Evolutionary conservation across 2,797 vertebrate species (phyloP).

Genomic region (Argentina silus): DNA sequence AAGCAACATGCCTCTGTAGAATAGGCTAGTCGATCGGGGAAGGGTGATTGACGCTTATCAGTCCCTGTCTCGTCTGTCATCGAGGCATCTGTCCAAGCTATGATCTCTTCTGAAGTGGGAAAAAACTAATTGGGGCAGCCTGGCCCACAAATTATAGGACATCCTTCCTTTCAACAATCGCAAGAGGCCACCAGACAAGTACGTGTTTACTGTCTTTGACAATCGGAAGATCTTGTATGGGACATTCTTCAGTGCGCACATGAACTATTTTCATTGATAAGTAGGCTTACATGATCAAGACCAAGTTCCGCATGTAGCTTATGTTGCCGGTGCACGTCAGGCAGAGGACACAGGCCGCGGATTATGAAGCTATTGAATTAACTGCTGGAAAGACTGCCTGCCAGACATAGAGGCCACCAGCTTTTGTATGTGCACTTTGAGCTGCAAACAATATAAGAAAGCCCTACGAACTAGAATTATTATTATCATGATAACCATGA

Average conservation of each 20-base stretch:
- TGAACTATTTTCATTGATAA: slow-evolving; percentile 17
- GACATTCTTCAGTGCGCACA: not conserved
- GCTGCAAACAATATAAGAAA: no score
- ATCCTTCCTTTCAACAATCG: slow-evolving; percentile 12
- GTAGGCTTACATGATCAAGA: not conserved
- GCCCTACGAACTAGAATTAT: not conserved
- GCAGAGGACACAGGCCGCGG: not conserved
- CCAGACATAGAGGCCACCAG: no score
- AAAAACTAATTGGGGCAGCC: slow-evolving; percentile 28
- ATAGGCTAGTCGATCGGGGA: not conserved
- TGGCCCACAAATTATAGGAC: slow-evolving; percentile 17
- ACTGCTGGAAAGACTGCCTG: not conserved
- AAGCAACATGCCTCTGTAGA: no score
- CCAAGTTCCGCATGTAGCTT: slow-evolving; percentile 3
- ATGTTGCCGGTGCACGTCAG: not conserved
- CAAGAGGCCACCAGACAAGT: slow-evolving; percentile 11
- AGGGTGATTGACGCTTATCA: slow-evolving; percentile 38
- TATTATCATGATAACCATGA: not conserved
- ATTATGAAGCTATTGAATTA: not conserved
- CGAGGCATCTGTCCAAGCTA: slow-evolving; percentile 37
- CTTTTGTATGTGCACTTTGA: no score
- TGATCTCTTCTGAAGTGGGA: slow-evolving; percentile 36
- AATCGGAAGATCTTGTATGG: slow-evolving; percentile 17
- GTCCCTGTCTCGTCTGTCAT: slow-evolving; percentile 33
- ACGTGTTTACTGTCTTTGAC: not conserved